Evolutionary conservation across 2,113 vertebrate genomes (phyloP), one percentile per base, ranked within the genome.

Genomic region (Proterorhinus semilunaris): DNA sequence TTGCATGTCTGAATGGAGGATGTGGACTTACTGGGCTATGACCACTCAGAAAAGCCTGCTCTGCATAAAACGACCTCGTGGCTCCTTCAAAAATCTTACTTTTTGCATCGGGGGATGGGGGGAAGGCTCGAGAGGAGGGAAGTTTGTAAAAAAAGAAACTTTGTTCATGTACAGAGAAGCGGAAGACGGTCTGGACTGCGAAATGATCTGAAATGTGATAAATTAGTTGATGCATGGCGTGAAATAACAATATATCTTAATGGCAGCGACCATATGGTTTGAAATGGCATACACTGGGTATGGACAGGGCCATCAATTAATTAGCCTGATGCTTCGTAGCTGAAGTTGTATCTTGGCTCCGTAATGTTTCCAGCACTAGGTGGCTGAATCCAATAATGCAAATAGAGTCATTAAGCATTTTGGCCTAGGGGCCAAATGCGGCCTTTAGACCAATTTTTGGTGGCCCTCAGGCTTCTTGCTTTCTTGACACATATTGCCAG

Each of bases 1-100:
- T 73, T 79, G 83, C 78, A 76, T 83, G 83, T 89, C 84, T 86
- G 78, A 82, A 83, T 65, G 72, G 71, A 62, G 66, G 70, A 86
- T 83, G 77, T 77, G 58, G 72, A 85, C 75, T 84, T 83, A 86
- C 80, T 88, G 85, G 86, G 71, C 80, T 83, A 80, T 81, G 82
- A 85, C 81, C 78, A 76, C 58, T 44, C 57, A 79, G 68, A 70
- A 77, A 85, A 83, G 62, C 57, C 76, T 76, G 62, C 49, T 84
- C 78, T 75, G 71, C 81, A 86, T 85, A 78, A 82, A 87, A 84
- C 64, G 16, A 86, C 71, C 68, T 72, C 45, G 46, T 72, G 54
- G 17, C 64, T 66, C 45, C 49, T 42, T 15, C 53, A 6, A 75
- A 75, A 50, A 52, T 78, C 12, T 12, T 17, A 67, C 47, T 73